Percentiles rank a stretch among this genome's conserved stretches.
phyloP scores from a whole-genome alignment of 2,888 invertebrate species.

The Caenorhabditis drosophilae region DNA sequence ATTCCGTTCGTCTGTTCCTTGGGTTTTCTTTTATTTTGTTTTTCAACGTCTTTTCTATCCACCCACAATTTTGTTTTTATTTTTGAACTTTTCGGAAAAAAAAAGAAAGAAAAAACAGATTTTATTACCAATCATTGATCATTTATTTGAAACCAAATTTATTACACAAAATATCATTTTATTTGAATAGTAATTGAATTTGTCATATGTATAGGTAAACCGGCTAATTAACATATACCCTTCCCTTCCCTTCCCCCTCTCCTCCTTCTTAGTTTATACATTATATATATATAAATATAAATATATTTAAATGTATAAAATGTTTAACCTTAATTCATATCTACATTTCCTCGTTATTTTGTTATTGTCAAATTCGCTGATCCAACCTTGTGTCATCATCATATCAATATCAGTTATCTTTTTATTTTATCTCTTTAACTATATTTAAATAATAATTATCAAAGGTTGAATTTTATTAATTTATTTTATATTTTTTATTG shows the following conservation, averaged over 20 bases:
- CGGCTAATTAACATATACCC: slow-evolving; percentile 10
- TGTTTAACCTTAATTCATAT: slow-evolving; percentile 1
- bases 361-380: background rate
- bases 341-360: too few species aligned
- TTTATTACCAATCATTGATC: slow-evolving; percentile 1
- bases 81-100: slow-evolving; percentile 1
- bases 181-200: too few species aligned
- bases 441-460: background rate
- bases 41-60: slow-evolving; percentile 1
- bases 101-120: background rate
- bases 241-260: background rate
- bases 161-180: too few species aligned
- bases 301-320: background rate
- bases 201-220: slow-evolving; percentile 16
- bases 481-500: background rate
- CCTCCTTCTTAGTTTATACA: background rate
- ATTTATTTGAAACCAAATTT: background rate
- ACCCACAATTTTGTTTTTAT: slow-evolving; percentile 2
- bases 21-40: background rate
- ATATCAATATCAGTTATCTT: background rate
- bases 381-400: background rate
- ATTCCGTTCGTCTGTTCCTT: background rate
- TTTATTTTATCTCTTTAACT: background rate
- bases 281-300: background rate
- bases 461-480: background rate